phyloP scores from a whole-genome alignment of 2,888 invertebrate species.

The Macaria liturata region DNA sequence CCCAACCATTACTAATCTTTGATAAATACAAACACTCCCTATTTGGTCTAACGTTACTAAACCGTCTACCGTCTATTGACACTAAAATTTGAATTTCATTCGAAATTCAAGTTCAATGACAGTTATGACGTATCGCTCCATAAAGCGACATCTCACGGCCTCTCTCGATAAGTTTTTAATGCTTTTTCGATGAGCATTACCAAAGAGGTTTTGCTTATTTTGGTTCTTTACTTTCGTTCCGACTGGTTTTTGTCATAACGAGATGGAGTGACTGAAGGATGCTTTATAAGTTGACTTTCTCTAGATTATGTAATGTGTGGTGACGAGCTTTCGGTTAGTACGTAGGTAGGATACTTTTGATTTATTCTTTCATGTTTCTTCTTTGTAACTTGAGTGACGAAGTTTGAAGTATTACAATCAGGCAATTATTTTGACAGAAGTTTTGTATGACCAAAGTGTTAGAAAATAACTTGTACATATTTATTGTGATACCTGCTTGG shows the following conservation, averaged over 20 bases:
- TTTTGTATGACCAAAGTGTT: too few relatives aligned
- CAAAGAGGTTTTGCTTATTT: slow-evolving; percentile 38
- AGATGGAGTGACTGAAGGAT: slow-evolving; percentile 37
- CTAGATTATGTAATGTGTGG: slow-evolving; percentile 41
- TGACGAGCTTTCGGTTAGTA: slow-evolving; percentile 6
- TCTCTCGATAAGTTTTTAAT: slow-evolving; percentile 20
- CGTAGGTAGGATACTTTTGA: too few relatives aligned
- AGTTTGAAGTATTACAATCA: too few relatives aligned
- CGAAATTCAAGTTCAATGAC: slow-evolving; percentile 65
- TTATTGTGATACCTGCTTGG: too few relatives aligned
- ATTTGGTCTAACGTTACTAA: background rate
- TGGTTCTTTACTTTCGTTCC: slow-evolving; percentile 49
- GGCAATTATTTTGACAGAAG: too few relatives aligned
- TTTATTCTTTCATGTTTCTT: too few relatives aligned
- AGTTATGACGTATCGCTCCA: slow-evolving; percentile 41
- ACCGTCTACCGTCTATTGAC: slow-evolving; percentile 3
- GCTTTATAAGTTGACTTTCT: slow-evolving; percentile 48
- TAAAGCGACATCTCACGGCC: slow-evolving; percentile 24
- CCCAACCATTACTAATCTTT: too few relatives aligned
- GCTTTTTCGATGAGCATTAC: slow-evolving; percentile 20
- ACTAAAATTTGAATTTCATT: slow-evolving; percentile 28
- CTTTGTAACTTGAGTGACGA: too few relatives aligned
- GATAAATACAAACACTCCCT: too few relatives aligned
- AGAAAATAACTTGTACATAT: too few relatives aligned
- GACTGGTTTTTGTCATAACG: slow-evolving; percentile 36